phyloP scores from a whole-genome alignment of 2,113 vertebrate species.

The Prunella fulvescens region DNA sequence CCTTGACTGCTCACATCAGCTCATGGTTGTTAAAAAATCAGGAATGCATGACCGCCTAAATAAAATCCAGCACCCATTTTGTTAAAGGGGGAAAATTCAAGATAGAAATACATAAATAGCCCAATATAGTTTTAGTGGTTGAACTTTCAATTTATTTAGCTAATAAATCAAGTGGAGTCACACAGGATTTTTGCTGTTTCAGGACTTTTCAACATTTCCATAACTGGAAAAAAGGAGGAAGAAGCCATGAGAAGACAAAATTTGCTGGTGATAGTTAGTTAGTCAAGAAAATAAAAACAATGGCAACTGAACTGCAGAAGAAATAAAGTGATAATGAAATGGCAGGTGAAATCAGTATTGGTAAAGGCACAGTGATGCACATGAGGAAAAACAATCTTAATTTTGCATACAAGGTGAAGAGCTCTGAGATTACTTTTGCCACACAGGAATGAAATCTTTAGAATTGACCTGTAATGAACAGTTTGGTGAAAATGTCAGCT shows the following conservation, averaged over 20 bases:
- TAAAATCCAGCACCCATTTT: not conserved
- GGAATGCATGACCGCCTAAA: not conserved
- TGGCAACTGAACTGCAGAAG: not conserved
- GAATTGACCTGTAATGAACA: not conserved
- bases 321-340: slow-evolving; percentile 34
- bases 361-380: not conserved
- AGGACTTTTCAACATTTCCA: not conserved
- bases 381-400: not conserved
- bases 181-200: not conserved
- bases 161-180: not conserved
- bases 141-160: not conserved
- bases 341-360: not conserved
- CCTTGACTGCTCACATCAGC: not conserved
- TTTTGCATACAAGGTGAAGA: slow-evolving; percentile 3
- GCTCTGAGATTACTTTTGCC: slow-evolving; percentile 9
- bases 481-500: slow-evolving; percentile 10
- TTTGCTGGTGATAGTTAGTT: not conserved
- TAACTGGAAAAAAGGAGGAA: not conserved
- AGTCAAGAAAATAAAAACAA: not conserved
- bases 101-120: not conserved
- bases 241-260: not conserved
- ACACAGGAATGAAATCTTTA: not conserved
- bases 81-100: not conserved
- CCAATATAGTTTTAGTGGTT: not conserved
- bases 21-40: not conserved